These are phyloP conservation scores for Pseudopleuronectes americanus DNA, from an alignment of 2,797 vertebrate species.

Conservation along the genomic window DNA sequence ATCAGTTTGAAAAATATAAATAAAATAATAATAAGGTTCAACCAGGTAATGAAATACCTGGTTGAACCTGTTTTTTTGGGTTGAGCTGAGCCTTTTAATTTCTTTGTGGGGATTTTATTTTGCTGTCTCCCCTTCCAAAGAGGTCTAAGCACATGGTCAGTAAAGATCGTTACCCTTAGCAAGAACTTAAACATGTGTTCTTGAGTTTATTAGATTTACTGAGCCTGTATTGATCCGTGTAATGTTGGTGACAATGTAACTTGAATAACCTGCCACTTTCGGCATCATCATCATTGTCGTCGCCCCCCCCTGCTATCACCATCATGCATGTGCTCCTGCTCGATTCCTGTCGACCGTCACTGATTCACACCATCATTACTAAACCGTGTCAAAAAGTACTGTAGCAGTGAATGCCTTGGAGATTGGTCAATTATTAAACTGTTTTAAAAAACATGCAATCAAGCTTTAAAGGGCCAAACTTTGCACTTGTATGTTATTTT, in stretches of 20 bases:
- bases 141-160: not conserved
- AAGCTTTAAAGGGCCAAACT: conserved; percentile 55
- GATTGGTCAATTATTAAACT: conserved; percentile 51
- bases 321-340: conserved; percentile 43
- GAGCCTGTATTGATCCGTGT: not conserved
- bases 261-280: not conserved
- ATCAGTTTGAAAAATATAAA: not conserved
- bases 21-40: not conserved
- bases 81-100: not conserved
- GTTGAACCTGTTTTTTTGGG: too few species aligned
- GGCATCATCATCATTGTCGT: not conserved
- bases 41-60: too few species aligned
- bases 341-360: conserved; percentile 18
- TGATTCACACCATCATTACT: conserved; percentile 19
- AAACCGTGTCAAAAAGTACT: conserved; percentile 64
- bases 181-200: not conserved
- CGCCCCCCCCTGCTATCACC: conserved; percentile 6
- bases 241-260: not conserved
- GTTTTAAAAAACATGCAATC: conserved; percentile 59
- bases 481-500: conserved; percentile 69
- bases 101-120: too few species aligned
- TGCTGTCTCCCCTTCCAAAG: not conserved
- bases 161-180: too few species aligned
- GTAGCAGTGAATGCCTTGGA: conserved; percentile 79
- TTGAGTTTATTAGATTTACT: not conserved